Base-by-base conservation (phyloP, 2,113 vertebrate species). In the Perca schrenkii region DNA sequence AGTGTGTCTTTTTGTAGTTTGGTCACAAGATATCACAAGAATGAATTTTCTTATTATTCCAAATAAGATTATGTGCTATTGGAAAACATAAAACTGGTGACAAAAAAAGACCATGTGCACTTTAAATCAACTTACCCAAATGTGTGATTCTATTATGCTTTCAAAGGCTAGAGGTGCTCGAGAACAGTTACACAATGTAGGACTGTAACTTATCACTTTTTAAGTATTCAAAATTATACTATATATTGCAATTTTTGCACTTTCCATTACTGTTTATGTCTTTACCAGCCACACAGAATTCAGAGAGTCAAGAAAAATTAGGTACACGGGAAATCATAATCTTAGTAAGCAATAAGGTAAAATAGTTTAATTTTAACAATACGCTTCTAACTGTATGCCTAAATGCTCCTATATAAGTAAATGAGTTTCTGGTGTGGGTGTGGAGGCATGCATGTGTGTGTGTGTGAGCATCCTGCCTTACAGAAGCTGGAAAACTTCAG, bases 401-500 rank as follows among this genome's bases (percentile, higher is more conserved):
- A 43, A 19, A 77, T 61, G 8, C 28, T 8, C 8, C 1, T 21
- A 13, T 69, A 22, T 68, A 71, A 53, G 62, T 64, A 19, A 31
- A 40, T 72, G 47, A 62, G 72, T 17, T 21, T 76, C 57, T 72
- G 25, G 56, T 46, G 49, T 76, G 15, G 21, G 63, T 72, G 47
- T 15, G n/a, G 16, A 52, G 50, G 67, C 54, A 62, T 82, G 52
- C 8, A 34, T 56, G 46, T 79, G 25, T 52, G 28, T 56, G 8
- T 16, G 53, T 67, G 46, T 84, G 53, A 73, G 86, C 74, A 78
- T 87, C 68, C 66, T 83, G 73, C 56, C 65, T 64, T 66, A 52
- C 80, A 61, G 43, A 72, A 88, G 70, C 79, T 81, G 71, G 74
- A 80, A 90, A 92, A 90, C 89, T 90, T 86, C 68, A 78, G 50